These are phyloP conservation scores for Parus major DNA, from an alignment of 2,113 vertebrate species.

Conservation along the genomic window DNA sequence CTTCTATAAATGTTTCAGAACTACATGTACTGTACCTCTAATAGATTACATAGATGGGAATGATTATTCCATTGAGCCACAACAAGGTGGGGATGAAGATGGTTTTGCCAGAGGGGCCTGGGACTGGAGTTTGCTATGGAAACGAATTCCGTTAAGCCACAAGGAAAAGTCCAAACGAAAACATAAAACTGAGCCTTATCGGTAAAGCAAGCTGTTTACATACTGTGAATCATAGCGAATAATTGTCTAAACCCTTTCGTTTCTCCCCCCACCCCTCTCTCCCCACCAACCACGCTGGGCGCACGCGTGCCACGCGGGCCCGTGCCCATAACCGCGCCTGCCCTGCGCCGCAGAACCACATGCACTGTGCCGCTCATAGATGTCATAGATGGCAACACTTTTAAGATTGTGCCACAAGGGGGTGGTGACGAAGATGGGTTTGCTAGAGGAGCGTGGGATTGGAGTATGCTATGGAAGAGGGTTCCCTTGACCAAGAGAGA, in stretches of 20 bases:
- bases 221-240: background rate
- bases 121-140: conserved; percentile 99
- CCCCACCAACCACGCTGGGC: conserved; percentile 54
- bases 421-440: conserved; percentile 95
- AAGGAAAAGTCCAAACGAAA: conserved; percentile 94
- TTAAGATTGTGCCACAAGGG: conserved; percentile 87
- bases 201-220: conserved; percentile 83
- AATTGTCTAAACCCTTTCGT: conserved; percentile 70
- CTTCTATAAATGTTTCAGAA: conserved; percentile 89
- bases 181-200: conserved; percentile 94
- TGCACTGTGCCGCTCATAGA: conserved; percentile 98
- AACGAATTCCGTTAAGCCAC: conserved; percentile 92
- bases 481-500: conserved; percentile 90
- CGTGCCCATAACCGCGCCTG: conserved; percentile 50
- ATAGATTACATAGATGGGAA: conserved; percentile 99
- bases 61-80: conserved; percentile 96
- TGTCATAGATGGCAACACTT: conserved; percentile 93
- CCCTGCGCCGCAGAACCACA: conserved; percentile 85
- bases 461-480: conserved; percentile 99
- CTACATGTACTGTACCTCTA: conserved; percentile 96
- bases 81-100: conserved; percentile 98
- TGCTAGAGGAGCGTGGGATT: conserved; percentile 99
- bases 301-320: conserved; percentile 48
- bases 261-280: conserved; percentile 72
- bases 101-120: conserved; percentile 97